These are phyloP conservation scores for Falco novaeseelandiae DNA, from an alignment of 2,797 vertebrate species.

Conservation along the genomic window DNA sequence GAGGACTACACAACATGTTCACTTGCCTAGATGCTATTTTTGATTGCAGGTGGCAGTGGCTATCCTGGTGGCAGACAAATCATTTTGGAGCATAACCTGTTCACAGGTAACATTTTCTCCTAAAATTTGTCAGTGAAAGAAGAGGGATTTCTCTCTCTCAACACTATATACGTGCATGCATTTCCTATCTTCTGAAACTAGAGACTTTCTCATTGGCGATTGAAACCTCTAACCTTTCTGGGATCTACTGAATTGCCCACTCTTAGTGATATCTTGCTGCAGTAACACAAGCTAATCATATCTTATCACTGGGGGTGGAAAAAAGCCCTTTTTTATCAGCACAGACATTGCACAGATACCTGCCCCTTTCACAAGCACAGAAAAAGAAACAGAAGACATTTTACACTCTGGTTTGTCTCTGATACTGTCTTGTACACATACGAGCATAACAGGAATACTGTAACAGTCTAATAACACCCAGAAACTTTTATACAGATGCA, in stretches of 20 bases:
- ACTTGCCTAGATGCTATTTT: background rate
- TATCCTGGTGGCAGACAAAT: background rate
- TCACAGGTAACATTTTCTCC: background rate
- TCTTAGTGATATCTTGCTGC: background rate
- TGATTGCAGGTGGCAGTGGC: background rate
- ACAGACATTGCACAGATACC: background rate
- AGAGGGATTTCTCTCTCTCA: background rate
- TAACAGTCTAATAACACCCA: background rate
- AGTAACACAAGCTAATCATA: background rate
- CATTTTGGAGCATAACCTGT: background rate
- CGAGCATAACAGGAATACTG: background rate
- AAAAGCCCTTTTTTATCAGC: background rate
- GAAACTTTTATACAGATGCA: background rate
- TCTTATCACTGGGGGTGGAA: background rate
- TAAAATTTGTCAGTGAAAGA: background rate
- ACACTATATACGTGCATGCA: background rate
- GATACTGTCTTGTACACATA: background rate
- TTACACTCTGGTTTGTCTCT: background rate
- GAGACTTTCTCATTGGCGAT: background rate
- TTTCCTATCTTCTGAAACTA: background rate
- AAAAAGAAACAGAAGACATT: background rate
- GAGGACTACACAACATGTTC: background rate
- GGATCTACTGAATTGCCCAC: background rate
- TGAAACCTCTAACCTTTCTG: background rate
- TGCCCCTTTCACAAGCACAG: background rate